These are phyloP conservation scores for Volucella inflata DNA, from an alignment of 2,888 invertebrate species.

Conservation along the genomic window DNA sequence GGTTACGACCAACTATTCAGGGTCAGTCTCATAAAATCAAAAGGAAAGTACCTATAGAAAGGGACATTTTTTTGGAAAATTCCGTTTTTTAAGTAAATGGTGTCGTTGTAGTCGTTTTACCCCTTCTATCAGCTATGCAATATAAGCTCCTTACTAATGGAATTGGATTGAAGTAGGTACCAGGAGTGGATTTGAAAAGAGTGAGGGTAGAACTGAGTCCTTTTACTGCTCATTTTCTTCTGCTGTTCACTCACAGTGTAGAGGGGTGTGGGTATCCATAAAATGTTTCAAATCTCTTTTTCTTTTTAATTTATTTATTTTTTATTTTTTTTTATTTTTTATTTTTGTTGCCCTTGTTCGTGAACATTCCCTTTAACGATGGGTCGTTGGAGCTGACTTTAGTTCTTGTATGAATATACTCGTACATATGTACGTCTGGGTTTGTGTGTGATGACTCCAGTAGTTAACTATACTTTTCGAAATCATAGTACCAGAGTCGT, in stretches of 20 bases:
- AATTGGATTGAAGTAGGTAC: conserved; percentile 40
- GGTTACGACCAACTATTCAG: background rate
- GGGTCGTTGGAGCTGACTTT: conserved; percentile 6
- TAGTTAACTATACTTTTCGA: conserved; percentile 39
- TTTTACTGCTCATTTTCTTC: conserved; percentile 10
- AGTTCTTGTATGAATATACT: background rate
- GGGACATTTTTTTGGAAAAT: conserved; percentile 11
- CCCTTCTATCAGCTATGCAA: conserved; percentile 19
- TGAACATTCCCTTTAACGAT: conserved; percentile 45
- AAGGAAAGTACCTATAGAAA: conserved; percentile 5
- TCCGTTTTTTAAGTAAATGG: conserved; percentile 23
- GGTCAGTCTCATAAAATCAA: conserved; percentile 52
- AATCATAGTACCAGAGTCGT: conserved; percentile 25
- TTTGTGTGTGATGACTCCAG: conserved; percentile 35
- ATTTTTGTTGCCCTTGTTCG: conserved; percentile 7
- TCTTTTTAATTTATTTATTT: conserved; percentile 12
- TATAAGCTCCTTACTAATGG: conserved; percentile 54
- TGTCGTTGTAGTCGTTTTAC: background rate
- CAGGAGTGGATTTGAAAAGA: background rate
- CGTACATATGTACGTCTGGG: background rate
- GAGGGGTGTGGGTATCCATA: conserved; percentile 48
- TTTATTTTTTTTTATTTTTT: conserved; percentile 10
- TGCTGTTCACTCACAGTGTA: conserved; percentile 7
- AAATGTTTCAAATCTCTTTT: conserved; percentile 19
- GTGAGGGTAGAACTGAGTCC: conserved; percentile 15